These are phyloP conservation scores for Dicrurus megarhynchus DNA, from an alignment of 2,113 vertebrate species.

Conservation along the genomic window DNA sequence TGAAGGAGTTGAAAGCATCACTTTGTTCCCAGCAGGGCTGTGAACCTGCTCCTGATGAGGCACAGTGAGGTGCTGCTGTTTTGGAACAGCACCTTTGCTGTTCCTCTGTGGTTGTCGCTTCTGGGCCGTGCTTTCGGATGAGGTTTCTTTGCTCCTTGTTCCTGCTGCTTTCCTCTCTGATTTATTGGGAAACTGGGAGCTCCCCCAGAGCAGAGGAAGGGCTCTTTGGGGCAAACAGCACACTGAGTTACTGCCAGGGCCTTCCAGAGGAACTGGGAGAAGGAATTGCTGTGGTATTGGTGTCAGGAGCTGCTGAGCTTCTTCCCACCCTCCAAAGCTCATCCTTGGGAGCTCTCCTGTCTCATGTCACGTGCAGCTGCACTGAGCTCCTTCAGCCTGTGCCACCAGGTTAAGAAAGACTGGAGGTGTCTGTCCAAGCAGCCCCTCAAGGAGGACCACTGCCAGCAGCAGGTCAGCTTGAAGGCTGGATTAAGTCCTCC, in stretches of 20 bases:
- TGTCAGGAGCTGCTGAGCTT: not conserved
- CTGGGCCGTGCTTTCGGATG: accelerated
- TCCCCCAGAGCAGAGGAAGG: not conserved
- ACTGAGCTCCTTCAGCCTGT: not conserved
- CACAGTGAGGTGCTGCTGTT: not conserved
- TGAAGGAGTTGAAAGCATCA: not conserved
- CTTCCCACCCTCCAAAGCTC: not conserved
- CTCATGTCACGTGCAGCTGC: accelerated
- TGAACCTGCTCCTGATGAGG: not conserved
- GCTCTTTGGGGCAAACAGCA: not conserved
- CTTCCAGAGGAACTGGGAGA: not conserved
- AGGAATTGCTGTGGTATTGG: not conserved
- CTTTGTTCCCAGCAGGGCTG: not conserved
- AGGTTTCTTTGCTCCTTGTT: not conserved
- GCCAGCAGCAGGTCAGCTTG: not conserved
- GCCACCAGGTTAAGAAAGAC: not conserved
- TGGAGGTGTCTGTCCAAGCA: not conserved
- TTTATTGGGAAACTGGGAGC: not conserved
- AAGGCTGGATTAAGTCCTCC: not conserved
- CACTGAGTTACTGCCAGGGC: accelerated
- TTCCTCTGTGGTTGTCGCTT: not conserved
- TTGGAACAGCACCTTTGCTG: not conserved
- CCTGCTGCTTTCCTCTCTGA: not conserved
- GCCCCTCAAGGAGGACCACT: not conserved
- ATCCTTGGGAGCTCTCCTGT: not conserved